A percentile compares a stretch with the other conserved stretches of the same genome.
Conservation (phyloP, 1,140 invertebrate species). For the Pseudachorutes palmiensis region DNA sequence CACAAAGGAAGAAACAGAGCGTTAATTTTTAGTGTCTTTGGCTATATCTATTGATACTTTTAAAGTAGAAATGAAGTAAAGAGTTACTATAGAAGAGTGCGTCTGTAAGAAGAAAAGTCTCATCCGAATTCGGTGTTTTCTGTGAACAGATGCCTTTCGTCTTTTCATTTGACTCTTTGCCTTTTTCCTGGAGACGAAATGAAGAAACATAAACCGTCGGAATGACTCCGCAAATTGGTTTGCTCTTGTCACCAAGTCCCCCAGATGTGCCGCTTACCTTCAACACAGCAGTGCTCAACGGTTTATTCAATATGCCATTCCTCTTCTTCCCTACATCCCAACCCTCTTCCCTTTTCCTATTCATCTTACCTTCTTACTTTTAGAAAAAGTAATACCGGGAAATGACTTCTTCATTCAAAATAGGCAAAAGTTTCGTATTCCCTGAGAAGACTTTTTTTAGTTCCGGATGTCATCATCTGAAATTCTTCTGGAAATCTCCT, state of each 20-base stretch:
- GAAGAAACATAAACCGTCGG: not conserved
- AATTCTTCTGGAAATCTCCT: no score
- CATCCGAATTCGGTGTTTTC: no score
- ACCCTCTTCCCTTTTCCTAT: not conserved
- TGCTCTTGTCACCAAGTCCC: not conserved
- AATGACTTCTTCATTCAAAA: slow-evolving; percentile 2
- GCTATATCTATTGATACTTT: no score
- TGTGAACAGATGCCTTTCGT: no score
- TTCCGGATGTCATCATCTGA: no score
- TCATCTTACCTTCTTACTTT: not conserved
- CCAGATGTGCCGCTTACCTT: not conserved
- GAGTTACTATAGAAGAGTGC: no score
- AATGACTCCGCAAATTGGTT: not conserved
- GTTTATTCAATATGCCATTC: not conserved
- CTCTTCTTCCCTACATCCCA: not conserved
- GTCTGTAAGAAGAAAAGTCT: no score
- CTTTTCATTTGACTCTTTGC: no score
- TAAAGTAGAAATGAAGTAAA: no score
- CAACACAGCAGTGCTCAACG: not conserved
- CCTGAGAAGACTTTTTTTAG: not conserved
- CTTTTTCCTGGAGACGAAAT: not conserved
- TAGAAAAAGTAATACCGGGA: not conserved
- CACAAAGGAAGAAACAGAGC: no score
- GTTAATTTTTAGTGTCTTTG: no score
- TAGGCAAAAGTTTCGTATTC: not conserved